Evolutionary conservation across 2,888 invertebrate genomes (phyloP), one percentile per base, ranked within the genome.

Genomic region (Venustoraphidia nigricollis): DNA sequence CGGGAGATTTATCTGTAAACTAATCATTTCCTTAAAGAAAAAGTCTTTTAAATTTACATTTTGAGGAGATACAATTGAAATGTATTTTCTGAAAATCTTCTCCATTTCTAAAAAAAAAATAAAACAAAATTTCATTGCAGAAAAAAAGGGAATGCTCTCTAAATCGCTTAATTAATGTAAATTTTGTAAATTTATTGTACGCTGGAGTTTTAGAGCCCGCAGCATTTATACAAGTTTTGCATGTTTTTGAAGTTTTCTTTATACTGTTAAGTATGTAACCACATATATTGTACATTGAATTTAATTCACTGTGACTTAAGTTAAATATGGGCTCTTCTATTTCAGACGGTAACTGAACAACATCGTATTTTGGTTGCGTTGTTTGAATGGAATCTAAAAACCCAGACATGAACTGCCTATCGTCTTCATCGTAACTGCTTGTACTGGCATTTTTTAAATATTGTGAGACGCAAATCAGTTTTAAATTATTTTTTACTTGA

Each of bases 401-500:
- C 11, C 47, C 53, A 17, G 51, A 37, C 8, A 55, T 38, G 53
- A 52, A 53, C 41, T 55, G 46, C 34, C 54, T 37, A n/a, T 53
- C 54, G 46, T 55, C 53, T 14, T 51, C 50, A 11, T 50, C 51
- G 27, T 55, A 53, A 41, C 53, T 56, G 41, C 53, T 48, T 8
- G 27, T 42, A 27, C 14, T 48, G 10, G 42, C 14, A 39, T 41
- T 44, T 44, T 48, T 53, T 39, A 53, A 49, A 46, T 51, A 51
- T 47, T 55, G 53, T 13, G 55, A 51, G 8, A 55, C 46, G 46
- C 51, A 51, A 34, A 55, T 51, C 46, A 53, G 35, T 52, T 53
- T 54, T 41, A 55, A 49, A 51, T 51, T 50, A 45, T 52, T 54
- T 51, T 54, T 54, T 10, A 55, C 46, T 46, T 53, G 52, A 2